Evolutionary conservation across 2,888 invertebrate species (phyloP), one percentile per base, ranked within the genome.

Genomic region (Orthosia gracilis): DNA sequence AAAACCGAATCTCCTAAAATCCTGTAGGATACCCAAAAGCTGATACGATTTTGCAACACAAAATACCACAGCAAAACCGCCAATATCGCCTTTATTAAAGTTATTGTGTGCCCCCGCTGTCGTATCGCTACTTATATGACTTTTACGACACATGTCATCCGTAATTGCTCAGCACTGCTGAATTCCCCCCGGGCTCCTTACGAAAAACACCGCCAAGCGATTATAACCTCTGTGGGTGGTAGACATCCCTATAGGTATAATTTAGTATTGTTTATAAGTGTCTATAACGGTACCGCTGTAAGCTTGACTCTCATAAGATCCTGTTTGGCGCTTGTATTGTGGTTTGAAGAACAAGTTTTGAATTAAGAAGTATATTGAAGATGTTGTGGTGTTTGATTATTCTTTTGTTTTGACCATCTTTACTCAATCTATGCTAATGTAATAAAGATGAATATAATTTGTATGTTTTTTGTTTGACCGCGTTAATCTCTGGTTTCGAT

Each of bases 141-240:
- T 79, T 92, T 94, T 94, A 94, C 91, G 94, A 94, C 94, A 92
- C 90, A 92, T 94, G 94, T 94, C 94, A 93, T 90, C 90, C 90
- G 92, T 95, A 94, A 94, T 95, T 94, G 94, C 92, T 89, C 89
- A 90, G 92, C 92, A 91, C 92, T 91, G 88, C 83, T 86, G 88
- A 74, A 82, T 90, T 90, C 92, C 92, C 92, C 88, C 85, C 88
- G 68, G 90, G 89, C 85, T 88, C 84, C 83, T 86, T 84, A 78
- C 83, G 85, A 84, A 88, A 85, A 85, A 83, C 75, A 83, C 74
- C 88, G 85, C 90, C 89, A 88, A 73, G 90, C 91, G 83, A 91
- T 91, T 91, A 90, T 92, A 85, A 87, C 83, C 89, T 93, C 91
- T 70, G 23, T 87, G 75, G 82, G 83, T 54, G 69, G 84, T 83